Percentiles rank a stretch among this genome's conserved stretches.
These are phyloP conservation scores for Pardosa pseudoannulata DNA, from an alignment of 2,888 invertebrate genomes.

Conservation along the genomic window DNA sequence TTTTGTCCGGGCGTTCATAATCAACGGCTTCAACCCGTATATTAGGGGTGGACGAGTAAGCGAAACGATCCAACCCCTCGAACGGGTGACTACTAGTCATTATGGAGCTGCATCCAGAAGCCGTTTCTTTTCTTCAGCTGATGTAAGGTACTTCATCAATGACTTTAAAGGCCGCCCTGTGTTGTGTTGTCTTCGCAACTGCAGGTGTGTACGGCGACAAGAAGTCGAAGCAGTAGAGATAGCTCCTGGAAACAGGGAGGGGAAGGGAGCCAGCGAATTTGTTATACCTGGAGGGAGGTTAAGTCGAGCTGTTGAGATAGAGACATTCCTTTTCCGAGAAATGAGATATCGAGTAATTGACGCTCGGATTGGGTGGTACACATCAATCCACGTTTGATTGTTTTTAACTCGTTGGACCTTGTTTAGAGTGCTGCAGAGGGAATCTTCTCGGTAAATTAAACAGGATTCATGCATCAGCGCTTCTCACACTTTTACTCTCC, in stretches of 20 bases:
- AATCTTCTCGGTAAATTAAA: too few relatives aligned
- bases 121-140: not conserved
- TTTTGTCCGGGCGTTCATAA: not conserved
- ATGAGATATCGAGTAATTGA: too few relatives aligned
- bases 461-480: too few relatives aligned
- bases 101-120: not conserved
- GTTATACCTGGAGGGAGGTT: not conserved
- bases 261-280: not conserved
- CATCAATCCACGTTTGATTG: too few relatives aligned
- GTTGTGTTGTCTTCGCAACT: not conserved
- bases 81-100: not conserved
- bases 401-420: too few relatives aligned
- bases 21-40: not conserved
- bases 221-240: not conserved
- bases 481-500: too few relatives aligned
- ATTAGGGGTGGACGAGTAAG: not conserved
- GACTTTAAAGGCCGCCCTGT: not conserved
- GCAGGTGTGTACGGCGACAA: not conserved
- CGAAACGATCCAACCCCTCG: not conserved
- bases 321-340: not conserved
- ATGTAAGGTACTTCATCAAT: slow-evolving; percentile 7
- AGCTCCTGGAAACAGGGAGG: too few relatives aligned
- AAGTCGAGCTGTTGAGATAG: slow-evolving; percentile 3
- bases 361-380: too few relatives aligned
- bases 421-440: too few relatives aligned